Base-by-base conservation (phyloP, 1,140 invertebrate genomes). In the Oryzaephilus surinamensis region DNA sequence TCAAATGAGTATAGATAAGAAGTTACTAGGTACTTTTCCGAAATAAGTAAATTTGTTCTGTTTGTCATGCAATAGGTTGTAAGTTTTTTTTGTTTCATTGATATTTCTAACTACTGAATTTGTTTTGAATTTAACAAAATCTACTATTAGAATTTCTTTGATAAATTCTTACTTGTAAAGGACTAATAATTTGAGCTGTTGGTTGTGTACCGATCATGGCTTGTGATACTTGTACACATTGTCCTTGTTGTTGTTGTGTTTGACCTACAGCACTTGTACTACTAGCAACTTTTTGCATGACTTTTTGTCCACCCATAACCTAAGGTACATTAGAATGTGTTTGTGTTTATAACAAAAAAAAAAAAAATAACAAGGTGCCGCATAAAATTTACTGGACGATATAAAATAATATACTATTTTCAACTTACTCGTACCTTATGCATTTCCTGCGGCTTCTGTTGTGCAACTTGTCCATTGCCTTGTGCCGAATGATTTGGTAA, bases 181-280 rank as follows among this genome's bases (percentile, higher is more conserved):
- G 75, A 56, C 73, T 77, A 36, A 80, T 69, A 21, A 79, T 70
- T 55, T 78, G 77, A 12, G 74, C 67, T 12, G 71, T 69, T 7
- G 72, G 72, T 52, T 77, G 64, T 10, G 68, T 61, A 14, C 69
- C 64, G 10, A 73, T 62, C 45, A 73, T 71, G 2, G 75, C 72
- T 53, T 77, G 74, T 5, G 74, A 76, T 1, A 78, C 74, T 53
- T 79, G 76, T 15, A 77, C 73, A 50, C 74, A 76, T 53, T 78
- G 76, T 32, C 67, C 66, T 10, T 24, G 23, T 24, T 24, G 23
- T 24, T 24, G 23, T 24, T 24, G 23, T 28, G 48, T 44, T 29
- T 46, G 48, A 23, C 64, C 61, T 27, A 69, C 65, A 21, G 46
- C 48, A 17, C 52, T 50, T 26, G 62, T 64, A 41, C 58, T 65